Percentiles rank a stretch among this genome's conserved stretches.
phyloP scores from a whole-genome alignment of 2,797 vertebrate species.

The Hyperoplus lanceolatus region DNA sequence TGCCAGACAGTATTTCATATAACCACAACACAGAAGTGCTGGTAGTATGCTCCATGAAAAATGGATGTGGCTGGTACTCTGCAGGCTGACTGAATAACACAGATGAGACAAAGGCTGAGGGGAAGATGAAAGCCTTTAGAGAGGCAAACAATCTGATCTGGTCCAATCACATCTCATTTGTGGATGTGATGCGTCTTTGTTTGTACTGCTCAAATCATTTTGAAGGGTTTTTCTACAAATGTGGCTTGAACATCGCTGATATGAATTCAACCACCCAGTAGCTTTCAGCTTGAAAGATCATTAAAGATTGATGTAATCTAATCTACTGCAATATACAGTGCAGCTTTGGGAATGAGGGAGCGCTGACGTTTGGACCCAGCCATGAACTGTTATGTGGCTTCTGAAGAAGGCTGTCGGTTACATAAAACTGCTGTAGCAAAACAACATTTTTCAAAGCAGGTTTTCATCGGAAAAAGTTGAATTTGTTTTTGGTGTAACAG shows the following conservation, averaged over 20 bases:
- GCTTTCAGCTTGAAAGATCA: constrained; percentile 51
- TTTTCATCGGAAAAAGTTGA: constrained; percentile 5
- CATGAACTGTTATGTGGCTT: neutral
- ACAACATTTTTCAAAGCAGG: neutral
- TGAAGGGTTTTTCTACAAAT: constrained; percentile 28
- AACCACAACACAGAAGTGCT: constrained; percentile 38
- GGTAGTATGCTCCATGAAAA: constrained; percentile 74
- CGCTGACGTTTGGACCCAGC: constrained; percentile 15
- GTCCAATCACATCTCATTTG: constrained; percentile 46
- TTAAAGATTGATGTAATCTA: constrained; percentile 65
- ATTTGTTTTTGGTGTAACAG: neutral
- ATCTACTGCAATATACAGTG: constrained; percentile 55
- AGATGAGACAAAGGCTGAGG: neutral
- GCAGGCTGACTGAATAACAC: constrained; percentile 44
- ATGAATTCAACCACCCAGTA: constrained; percentile 55
- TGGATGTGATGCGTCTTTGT: constrained; percentile 25
- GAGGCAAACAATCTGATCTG: constrained; percentile 51
- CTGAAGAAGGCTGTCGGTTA: constrained; percentile 4
- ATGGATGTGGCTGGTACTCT: constrained; percentile 70
- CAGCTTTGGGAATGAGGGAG: constrained; percentile 19
- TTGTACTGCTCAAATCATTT: constrained; percentile 32
- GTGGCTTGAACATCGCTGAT: constrained; percentile 32
- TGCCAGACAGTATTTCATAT: constrained; percentile 67
- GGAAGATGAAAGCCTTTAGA: constrained; percentile 43
- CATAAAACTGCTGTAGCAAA: no score